Evolutionary conservation across 2,113 vertebrate genomes (phyloP), one percentile per base, ranked within the genome.

Genomic region (Romanogobio albipinnatus): DNA sequence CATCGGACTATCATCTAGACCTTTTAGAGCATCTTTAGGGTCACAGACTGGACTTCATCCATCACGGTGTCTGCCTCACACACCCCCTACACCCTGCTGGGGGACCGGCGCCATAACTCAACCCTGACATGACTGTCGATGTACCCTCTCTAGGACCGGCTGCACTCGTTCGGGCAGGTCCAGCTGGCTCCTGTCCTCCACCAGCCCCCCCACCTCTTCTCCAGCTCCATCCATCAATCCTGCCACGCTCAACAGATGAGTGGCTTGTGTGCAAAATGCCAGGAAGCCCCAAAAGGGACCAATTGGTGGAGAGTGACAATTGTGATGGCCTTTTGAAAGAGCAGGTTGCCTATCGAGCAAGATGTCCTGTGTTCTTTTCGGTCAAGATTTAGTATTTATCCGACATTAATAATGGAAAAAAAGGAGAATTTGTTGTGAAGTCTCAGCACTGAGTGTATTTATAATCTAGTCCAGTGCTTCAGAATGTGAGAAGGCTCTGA

Each of bases 91-190:
- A 29, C 88, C 82, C 81, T 86, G 90, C 86, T 92, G 90, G 91
- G 93, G 91, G 92, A 58, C 76, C 14, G n/a, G 90, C 81, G 87
- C 91, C 92, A 94, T 94, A 92, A 93, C 89, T 95, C 93, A 93
- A 91, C 92, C 88, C 88, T 93, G 92, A 93, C 90, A 92, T 87
- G 36, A 83, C 39, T 90, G 87, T 94, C 91, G 84, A 94, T 89
- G 89, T 89, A 90, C 91, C 85, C 87, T 89, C 88, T 53, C 22
- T 66, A 59, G 74, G 62, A 70, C 29, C 75, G 83, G 59, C 43
- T 84, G 17, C 85, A 45, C 86, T 85, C 88, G 66, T 83, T 76
- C 15, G 76, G 73, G 47, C 87, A 85, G 76, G 88, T 49, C 90
- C 73, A 87, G 33, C 62, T 61, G 61, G 77, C 83, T 82, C 26